A percentile compares a stretch with the other conserved stretches of the same genome.
Evolutionary conservation across 2,113 vertebrate species (phyloP).

Genomic region (Thunnus thynnus): DNA sequence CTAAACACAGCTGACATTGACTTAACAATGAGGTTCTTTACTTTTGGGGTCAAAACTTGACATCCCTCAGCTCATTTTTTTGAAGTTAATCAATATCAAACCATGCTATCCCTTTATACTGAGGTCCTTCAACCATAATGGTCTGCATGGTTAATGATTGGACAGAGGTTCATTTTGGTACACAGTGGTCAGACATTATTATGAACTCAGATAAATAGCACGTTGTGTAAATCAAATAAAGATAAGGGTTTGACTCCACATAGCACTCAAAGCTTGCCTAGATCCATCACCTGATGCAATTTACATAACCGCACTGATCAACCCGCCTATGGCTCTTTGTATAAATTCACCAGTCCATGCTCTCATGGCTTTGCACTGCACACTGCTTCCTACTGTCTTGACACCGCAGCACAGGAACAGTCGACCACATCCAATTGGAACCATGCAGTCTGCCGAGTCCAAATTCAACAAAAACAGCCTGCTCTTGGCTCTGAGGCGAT

Average conservation of each 20-base stretch:
- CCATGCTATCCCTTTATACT: background rate
- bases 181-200: conserved; percentile 10
- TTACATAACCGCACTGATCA: conserved; percentile 47
- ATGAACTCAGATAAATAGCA: conserved; percentile 20
- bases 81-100: background rate
- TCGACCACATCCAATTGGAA: conserved; percentile 37
- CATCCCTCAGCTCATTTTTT: background rate
- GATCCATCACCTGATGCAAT: conserved; percentile 63
- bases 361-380: conserved; percentile 55
- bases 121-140: conserved; percentile 2
- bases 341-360: conserved; percentile 65
- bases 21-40: background rate
- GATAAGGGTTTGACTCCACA: conserved; percentile 72
- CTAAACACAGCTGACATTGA: conserved; percentile 14
- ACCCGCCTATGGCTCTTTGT: conserved; percentile 24
- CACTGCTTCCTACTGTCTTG: conserved; percentile 31
- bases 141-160: conserved; percentile 50
- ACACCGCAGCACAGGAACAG: conserved; percentile 49
- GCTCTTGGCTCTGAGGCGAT: conserved; percentile 82
- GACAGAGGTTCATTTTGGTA: conserved; percentile 17
- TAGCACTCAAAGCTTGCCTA: conserved; percentile 31
- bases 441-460: conserved; percentile 78
- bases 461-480: conserved; percentile 71
- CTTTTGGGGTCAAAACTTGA: background rate
- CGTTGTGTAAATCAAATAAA: conserved; percentile 77